A percentile compares a stretch with the other conserved stretches of the same genome.
phyloP scores from a whole-genome alignment of 2,113 vertebrate genomes.

The Megaptera novaeangliae region DNA sequence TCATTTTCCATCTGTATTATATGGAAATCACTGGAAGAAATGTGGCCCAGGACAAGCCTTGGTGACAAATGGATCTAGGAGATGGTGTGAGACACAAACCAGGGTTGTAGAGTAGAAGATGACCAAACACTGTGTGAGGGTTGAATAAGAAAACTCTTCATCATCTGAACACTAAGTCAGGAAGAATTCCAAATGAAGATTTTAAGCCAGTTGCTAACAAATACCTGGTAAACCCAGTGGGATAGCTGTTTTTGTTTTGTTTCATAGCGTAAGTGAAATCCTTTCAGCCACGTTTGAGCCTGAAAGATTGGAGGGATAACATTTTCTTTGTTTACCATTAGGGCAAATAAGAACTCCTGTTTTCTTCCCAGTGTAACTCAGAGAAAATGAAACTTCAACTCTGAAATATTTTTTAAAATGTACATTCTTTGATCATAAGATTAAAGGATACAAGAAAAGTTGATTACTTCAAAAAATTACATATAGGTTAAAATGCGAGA shows the following conservation, averaged over 20 bases:
- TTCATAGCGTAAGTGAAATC: slow-evolving; percentile 1
- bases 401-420: background rate
- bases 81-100: background rate
- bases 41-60: background rate
- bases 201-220: slow-evolving; percentile 19
- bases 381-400: slow-evolving; percentile 1
- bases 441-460: slow-evolving; percentile 22
- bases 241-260: slow-evolving; percentile 35
- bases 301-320: background rate
- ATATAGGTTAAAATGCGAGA: background rate
- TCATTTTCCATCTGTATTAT: background rate
- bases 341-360: background rate
- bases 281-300: background rate
- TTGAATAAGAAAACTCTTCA: background rate
- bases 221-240: slow-evolving; percentile 16
- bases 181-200: background rate
- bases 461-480: slow-evolving; percentile 30
- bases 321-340: slow-evolving; percentile 42
- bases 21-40: background rate
- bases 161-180: background rate
- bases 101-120: background rate
- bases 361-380: slow-evolving; percentile 7
- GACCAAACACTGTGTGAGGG: background rate
- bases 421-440: slow-evolving; percentile 28
- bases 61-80: background rate